These are phyloP conservation scores for Sylvia atricapilla DNA, from an alignment of 2,113 vertebrate genomes.

Conservation along the genomic window DNA sequence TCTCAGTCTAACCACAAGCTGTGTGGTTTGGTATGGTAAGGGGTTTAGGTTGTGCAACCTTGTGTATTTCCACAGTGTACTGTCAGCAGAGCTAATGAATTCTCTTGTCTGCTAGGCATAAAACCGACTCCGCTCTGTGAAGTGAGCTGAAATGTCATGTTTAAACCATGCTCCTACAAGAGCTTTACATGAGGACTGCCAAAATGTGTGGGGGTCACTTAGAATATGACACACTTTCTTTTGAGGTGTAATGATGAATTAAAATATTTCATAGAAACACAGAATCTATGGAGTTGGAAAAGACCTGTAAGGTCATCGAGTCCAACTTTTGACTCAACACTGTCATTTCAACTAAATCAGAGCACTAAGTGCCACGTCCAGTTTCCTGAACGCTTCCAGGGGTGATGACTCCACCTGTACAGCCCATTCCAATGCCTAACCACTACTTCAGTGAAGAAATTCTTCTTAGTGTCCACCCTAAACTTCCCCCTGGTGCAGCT, in stretches of 20 bases:
- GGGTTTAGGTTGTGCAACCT: neutral
- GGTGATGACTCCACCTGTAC: too few species aligned
- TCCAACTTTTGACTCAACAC: neutral
- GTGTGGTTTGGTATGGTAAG: neutral
- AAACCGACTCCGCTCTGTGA: neutral
- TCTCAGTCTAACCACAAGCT: neutral
- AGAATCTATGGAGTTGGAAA: neutral
- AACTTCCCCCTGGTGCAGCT: neutral
- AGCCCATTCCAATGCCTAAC: neutral
- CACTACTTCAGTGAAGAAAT: neutral
- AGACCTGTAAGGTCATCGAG: neutral
- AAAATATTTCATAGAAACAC: neutral
- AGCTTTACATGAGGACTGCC: neutral
- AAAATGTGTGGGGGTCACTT: neutral
- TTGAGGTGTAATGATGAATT: neutral
- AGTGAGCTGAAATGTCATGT: neutral
- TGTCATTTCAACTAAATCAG: neutral
- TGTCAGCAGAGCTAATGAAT: neutral
- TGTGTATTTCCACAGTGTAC: neutral
- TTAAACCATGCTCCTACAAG: neutral
- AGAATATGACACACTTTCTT: neutral
- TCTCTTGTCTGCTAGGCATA: neutral
- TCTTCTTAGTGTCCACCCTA: neutral
- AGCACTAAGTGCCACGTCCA: neutral
- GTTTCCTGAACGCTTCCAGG: neutral